Evolutionary conservation across 2,797 vertebrate species (phyloP).

Genomic region (Champsocephalus gunnari): DNA sequence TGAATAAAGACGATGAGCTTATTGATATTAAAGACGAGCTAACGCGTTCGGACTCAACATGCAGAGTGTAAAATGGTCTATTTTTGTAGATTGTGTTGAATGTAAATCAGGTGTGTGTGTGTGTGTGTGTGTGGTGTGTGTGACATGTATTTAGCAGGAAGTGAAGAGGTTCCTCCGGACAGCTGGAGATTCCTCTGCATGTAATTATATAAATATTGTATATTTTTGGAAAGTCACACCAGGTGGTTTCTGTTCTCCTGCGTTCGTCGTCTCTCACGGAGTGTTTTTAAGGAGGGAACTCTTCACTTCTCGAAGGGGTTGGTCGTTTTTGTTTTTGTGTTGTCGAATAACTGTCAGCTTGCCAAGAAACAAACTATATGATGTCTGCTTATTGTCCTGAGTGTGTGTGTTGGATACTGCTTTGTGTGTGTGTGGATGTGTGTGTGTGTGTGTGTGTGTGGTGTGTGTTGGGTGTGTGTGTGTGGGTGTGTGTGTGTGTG

Average conservation of each 20-base stretch:
- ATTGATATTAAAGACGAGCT: constrained; percentile 6
- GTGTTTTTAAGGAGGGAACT: constrained; percentile 39
- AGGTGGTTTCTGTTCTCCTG: constrained; percentile 45
- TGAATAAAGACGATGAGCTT: constrained; percentile 44
- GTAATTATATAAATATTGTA: constrained; percentile 52
- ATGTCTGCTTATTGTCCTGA: too few species aligned
- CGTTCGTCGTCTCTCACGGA: constrained; percentile 29
- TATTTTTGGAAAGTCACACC: constrained; percentile 52
- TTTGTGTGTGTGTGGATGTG: background rate
- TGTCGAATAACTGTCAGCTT: constrained; percentile 10
- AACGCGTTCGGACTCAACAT: background rate
- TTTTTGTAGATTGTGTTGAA: constrained; percentile 71
- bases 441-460: background rate
- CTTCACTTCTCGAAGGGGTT: background rate
- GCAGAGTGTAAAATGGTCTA: constrained; percentile 51
- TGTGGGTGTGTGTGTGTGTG: background rate
- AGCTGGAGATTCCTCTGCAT: constrained; percentile 29
- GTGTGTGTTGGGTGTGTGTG: background rate
- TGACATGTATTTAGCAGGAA: background rate
- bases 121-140: constrained; percentile 5
- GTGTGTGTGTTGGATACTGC: background rate
- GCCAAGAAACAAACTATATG: background rate
- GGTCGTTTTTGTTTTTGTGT: background rate
- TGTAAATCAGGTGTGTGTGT: constrained; percentile 23
- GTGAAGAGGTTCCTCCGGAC: constrained; percentile 39